These are phyloP conservation scores for Polypterus senegalus DNA, from an alignment of 2,113 vertebrate species.

Conservation along the genomic window DNA sequence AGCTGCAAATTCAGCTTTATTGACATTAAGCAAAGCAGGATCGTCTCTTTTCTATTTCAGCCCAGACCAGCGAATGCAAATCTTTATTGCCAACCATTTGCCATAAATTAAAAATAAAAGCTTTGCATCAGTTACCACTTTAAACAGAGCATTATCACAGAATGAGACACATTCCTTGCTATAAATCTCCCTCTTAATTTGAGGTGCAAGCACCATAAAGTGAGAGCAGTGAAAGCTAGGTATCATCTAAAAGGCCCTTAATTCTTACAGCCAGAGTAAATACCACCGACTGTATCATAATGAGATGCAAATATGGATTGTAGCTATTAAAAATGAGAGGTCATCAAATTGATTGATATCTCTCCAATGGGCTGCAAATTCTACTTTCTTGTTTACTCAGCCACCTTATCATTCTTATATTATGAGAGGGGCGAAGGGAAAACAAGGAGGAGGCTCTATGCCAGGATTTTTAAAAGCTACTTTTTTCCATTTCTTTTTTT, in stretches of 20 bases:
- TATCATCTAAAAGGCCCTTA: not conserved
- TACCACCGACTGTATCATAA: not conserved
- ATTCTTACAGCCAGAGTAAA: not conserved
- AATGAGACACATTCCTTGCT: not conserved
- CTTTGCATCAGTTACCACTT: not conserved
- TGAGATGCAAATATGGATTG: not conserved
- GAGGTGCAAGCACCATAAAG: not conserved
- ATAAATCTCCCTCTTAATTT: not conserved
- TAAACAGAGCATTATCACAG: not conserved
- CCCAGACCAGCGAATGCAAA: no score
- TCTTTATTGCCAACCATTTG: no score
- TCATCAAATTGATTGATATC: not conserved
- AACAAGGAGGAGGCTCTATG: no score
- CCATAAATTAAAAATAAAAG: no score
- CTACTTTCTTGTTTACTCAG: no score
- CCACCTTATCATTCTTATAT: no score
- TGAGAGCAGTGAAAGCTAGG: not conserved
- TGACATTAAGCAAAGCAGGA: no score
- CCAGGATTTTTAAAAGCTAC: no score
- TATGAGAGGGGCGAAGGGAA: no score
- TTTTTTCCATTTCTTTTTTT: no score
- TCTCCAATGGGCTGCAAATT: not conserved
- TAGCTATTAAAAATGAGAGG: not conserved
- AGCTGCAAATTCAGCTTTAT: no score
- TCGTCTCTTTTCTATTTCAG: no score